phyloP scores from a whole-genome alignment of 2,888 invertebrate genomes.

The Leptopilina drosophilae region DNA sequence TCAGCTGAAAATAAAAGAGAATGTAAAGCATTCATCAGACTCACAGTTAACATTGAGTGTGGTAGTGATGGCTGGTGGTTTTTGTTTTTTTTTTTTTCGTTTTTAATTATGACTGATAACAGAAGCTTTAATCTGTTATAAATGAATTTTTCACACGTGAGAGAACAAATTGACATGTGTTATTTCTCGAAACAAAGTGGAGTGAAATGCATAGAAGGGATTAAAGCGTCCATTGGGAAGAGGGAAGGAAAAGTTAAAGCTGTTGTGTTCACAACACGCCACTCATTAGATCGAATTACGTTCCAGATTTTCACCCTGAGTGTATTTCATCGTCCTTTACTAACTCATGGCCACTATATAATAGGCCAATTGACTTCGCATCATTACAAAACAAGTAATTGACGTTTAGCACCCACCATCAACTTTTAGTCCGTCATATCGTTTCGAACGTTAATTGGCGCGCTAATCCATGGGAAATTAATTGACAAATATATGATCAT shows the following conservation, averaged over 20 bases:
- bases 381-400: conserved; percentile 33
- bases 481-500: conserved; percentile 16
- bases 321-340: conserved; percentile 3
- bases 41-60: not conserved
- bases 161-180: conserved; percentile 16
- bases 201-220: conserved; percentile 27
- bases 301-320: conserved; percentile 30
- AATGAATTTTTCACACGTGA: not conserved
- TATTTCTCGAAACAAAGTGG: not conserved
- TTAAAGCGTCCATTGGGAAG: conserved; percentile 21
- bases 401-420: conserved; percentile 28
- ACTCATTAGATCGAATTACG: conserved; percentile 41
- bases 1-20: not conserved
- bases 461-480: conserved; percentile 29
- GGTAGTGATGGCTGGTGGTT: too few species aligned
- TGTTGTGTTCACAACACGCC: conserved; percentile 35
- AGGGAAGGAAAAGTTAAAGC: conserved; percentile 38
- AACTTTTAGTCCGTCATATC: conserved; percentile 32
- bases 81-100: too few species aligned
- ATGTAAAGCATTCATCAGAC: not conserved
- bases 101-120: not conserved
- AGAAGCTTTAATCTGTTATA: not conserved
- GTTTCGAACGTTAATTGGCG: conserved; percentile 28
- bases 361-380: conserved; percentile 25
- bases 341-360: conserved; percentile 4